Conservation (phyloP, 35 echinoderm and acorn worm genomes). For the Lytechinus pictus region DNA sequence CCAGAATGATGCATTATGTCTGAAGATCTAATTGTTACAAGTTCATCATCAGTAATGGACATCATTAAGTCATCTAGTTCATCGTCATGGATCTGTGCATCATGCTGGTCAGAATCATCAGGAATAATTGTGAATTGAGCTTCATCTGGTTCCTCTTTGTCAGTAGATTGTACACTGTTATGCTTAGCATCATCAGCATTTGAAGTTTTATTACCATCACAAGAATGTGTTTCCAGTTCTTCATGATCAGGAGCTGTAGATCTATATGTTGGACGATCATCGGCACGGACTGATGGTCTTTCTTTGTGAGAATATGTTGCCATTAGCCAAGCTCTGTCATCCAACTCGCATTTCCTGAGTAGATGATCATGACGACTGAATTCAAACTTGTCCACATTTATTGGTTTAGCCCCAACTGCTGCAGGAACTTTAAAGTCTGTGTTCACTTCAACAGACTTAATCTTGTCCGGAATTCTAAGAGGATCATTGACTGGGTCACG, state of each 20-base stretch:
- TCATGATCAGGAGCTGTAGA: too few species aligned
- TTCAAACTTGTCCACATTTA: background rate
- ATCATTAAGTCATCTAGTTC: too few species aligned
- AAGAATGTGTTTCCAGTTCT: background rate
- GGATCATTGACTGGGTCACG: background rate
- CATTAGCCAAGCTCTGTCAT: slow-evolving; percentile 39
- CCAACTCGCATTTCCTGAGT: background rate
- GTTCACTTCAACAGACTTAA: background rate
- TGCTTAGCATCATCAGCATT: background rate
- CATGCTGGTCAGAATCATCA: background rate
- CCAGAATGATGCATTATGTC: background rate
- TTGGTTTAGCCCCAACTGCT: background rate
- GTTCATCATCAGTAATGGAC: too few species aligned
- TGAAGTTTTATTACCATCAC: background rate
- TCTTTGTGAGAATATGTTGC: background rate
- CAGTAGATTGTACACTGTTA: background rate
- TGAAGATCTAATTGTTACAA: background rate
- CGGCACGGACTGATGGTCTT: background rate
- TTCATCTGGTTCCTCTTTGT: background rate
- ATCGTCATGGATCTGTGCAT: too few species aligned
- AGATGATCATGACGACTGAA: background rate
- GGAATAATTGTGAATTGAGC: background rate
- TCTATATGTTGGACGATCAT: too few species aligned
- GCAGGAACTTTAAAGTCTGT: background rate
- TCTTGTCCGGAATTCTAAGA: background rate